Evolutionary conservation across 2,888 invertebrate species (phyloP).

Genomic region (Drosophila maculinotata): DNA sequence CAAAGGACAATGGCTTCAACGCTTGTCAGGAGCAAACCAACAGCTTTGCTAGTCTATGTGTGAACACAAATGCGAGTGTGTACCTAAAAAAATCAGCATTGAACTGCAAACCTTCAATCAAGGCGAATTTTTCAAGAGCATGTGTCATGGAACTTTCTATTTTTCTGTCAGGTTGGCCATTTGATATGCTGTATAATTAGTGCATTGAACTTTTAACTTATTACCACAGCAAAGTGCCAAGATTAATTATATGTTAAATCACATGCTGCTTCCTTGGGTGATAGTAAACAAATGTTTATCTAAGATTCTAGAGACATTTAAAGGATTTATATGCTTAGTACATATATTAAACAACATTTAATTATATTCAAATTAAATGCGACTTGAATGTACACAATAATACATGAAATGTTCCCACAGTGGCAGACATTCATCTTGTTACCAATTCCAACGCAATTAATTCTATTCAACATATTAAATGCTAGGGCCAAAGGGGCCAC

Average conservation of each 20-base stretch:
- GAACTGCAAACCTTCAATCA: conserved; percentile 1
- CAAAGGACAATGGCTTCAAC: not conserved
- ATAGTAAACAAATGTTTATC: not conserved
- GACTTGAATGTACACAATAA: too few species aligned
- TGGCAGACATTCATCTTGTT: conserved; percentile 1
- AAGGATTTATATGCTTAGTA: too few species aligned
- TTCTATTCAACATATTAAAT: conserved; percentile 8
- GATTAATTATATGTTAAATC: not conserved
- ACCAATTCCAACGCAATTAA: not conserved
- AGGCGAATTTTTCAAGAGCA: too few species aligned
- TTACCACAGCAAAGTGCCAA: not conserved
- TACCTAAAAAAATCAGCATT: not conserved
- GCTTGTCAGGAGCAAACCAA: not conserved
- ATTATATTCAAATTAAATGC: not conserved
- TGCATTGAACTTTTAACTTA: too few species aligned
- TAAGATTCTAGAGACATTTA: too few species aligned
- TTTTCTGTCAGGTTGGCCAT: not conserved
- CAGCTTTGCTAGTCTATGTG: not conserved
- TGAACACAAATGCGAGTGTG: not conserved
- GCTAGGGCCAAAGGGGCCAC: not conserved
- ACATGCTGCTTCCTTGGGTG: not conserved
- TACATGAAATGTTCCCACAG: not conserved
- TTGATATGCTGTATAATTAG: not conserved
- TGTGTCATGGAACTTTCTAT: too few species aligned
- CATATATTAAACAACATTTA: too few species aligned